A percentile compares a stretch with the other conserved stretches of the same genome.
Evolutionary conservation across 2,888 invertebrate genomes (phyloP).

Genomic region (Gerris lacustris): DNA sequence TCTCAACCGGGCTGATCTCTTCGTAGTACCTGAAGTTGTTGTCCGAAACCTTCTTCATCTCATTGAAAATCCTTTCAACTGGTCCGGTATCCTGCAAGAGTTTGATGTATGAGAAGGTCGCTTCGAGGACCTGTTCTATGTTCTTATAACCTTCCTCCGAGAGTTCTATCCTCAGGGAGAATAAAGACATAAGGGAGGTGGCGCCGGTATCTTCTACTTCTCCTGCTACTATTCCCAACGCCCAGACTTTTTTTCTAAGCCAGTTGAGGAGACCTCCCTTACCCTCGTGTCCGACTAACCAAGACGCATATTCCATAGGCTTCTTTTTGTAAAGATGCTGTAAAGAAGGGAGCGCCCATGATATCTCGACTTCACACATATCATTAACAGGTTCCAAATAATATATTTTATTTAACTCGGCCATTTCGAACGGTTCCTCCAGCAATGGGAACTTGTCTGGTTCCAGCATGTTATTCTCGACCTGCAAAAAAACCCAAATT

Average conservation of each 20-base stretch:
- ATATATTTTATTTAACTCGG: conserved; percentile 53
- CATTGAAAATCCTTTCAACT: conserved; percentile 54
- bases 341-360: conserved; percentile 51
- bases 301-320: conserved; percentile 62
- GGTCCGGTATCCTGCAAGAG: conserved; percentile 57
- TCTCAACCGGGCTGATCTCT: conserved; percentile 58
- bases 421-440: conserved; percentile 47
- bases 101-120: conserved; percentile 66
- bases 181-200: conserved; percentile 57
- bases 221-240: conserved; percentile 55
- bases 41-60: conserved; percentile 62
- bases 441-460: conserved; percentile 47
- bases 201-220: conserved; percentile 61
- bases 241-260: conserved; percentile 65
- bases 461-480: conserved; percentile 54
- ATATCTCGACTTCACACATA: conserved; percentile 48
- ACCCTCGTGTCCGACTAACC: conserved; percentile 76
- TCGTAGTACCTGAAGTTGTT: conserved; percentile 49
- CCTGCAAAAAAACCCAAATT: conserved; percentile 28
- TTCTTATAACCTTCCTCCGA: conserved; percentile 65
- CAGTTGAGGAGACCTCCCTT: conserved; percentile 69
- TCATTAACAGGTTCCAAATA: conserved; percentile 65
- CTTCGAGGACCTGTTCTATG: conserved; percentile 57
- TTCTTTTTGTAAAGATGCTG: conserved; percentile 58
- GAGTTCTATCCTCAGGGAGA: conserved; percentile 53